Evolutionary conservation across 1,140 invertebrate species (phyloP).

Genomic region (Heliothis virescens): DNA sequence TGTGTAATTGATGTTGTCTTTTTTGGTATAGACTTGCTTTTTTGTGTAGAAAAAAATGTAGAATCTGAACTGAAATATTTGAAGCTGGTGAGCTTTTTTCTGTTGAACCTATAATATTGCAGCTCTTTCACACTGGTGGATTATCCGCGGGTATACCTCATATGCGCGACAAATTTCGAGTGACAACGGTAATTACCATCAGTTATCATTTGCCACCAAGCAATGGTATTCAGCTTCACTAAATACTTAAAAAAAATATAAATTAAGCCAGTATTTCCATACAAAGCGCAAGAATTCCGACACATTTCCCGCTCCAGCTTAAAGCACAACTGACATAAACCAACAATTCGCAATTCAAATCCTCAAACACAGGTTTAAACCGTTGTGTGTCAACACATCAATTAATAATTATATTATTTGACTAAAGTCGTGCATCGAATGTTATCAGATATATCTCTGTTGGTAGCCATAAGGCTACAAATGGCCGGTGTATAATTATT

Average conservation of each 20-base stretch:
- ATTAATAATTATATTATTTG: slow-evolving; percentile 49
- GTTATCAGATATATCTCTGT: slow-evolving; percentile 62
- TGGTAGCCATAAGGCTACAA: slow-evolving; percentile 70
- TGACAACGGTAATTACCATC: too few relatives aligned
- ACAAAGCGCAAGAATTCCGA: background rate
- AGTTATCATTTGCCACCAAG: too few relatives aligned
- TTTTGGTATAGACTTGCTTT: background rate
- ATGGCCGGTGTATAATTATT: slow-evolving; percentile 79
- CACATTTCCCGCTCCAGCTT: background rate
- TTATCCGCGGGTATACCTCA: too few relatives aligned
- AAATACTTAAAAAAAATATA: too few relatives aligned
- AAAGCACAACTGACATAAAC: slow-evolving; percentile 1
- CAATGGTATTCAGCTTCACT: too few relatives aligned
- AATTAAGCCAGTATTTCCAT: background rate
- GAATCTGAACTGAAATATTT: too few relatives aligned
- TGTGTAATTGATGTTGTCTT: slow-evolving; percentile 37
- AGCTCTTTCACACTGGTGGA: too few relatives aligned
- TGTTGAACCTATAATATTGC: too few relatives aligned
- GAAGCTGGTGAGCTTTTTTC: too few relatives aligned
- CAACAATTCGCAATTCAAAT: slow-evolving; percentile 17
- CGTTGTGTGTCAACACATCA: slow-evolving; percentile 31
- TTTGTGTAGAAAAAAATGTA: background rate
- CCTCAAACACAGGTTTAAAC: slow-evolving; percentile 24
- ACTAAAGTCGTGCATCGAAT: slow-evolving; percentile 37
- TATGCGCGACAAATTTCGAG: too few relatives aligned